These are phyloP conservation scores for Calypte anna DNA, from an alignment of 2,113 vertebrate species.

Conservation along the genomic window DNA sequence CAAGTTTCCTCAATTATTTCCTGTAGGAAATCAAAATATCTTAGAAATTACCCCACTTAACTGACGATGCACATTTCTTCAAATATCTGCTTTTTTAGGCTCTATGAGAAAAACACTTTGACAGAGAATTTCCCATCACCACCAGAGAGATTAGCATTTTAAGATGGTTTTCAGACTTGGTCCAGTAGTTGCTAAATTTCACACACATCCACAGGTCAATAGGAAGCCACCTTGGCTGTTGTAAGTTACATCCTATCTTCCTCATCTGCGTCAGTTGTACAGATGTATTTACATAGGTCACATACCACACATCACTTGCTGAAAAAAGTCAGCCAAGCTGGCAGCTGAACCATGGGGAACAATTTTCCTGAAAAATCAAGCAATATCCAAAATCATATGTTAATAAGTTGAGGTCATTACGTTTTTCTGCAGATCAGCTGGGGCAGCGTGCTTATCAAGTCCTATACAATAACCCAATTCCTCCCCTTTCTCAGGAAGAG, in stretches of 20 bases:
- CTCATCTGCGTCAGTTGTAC: constrained; percentile 34
- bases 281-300: constrained; percentile 52
- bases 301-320: constrained; percentile 45
- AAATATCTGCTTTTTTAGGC: constrained; percentile 9
- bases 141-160: constrained; percentile 7
- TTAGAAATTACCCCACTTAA: constrained; percentile 3
- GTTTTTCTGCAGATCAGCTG: not conserved
- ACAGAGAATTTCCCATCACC: constrained; percentile 55
- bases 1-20: not conserved
- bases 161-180: constrained; percentile 39
- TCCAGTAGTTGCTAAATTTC: constrained; percentile 64
- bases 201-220: constrained; percentile 55
- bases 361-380: not conserved
- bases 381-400: not conserved
- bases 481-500: not conserved
- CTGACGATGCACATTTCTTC: not conserved
- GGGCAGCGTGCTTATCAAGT: not conserved
- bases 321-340: constrained; percentile 3
- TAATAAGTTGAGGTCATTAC: not conserved
- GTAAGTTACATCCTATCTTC: constrained; percentile 55
- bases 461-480: not conserved
- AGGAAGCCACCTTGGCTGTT: constrained; percentile 63
- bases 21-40: constrained; percentile 35
- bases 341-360: constrained; percentile 3
- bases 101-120: constrained; percentile 30